Evolutionary conservation across 1,140 invertebrate genomes (phyloP), one percentile per base, ranked within the genome.

Genomic region (Lysiphlebus fabarum): DNA sequence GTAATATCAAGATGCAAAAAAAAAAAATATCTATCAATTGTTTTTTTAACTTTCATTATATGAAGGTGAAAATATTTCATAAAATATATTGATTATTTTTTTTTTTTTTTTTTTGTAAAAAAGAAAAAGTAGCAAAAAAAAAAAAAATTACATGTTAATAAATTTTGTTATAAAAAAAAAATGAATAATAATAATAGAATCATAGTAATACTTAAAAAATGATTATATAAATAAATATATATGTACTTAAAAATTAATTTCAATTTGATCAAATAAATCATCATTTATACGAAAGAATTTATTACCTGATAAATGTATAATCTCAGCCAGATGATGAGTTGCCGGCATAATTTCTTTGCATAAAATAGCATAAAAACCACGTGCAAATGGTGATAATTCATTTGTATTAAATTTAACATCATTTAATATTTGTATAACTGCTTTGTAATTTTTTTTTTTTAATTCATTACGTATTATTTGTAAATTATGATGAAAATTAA

Each of bases 301-400:
- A 59, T 34, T 62, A 75, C 70, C 70, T 75, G 70, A 53, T 7
- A 38, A 33, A 37, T 53, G 59, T 34, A 70, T 62, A n/a, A 74
- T 58, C 10, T 67, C 60, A 37, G 17, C 44, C n/a, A 74, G 14
- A 53, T 66, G 66, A 33, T 59, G 43, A 6, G 65, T 43, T 6
- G 64, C 65, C 42, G 33, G 49, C 11, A 63, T 63, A 49, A 74
- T 58, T 45, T 68, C 63, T 38, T 57, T 66, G 14, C 51, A 58
- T 5, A 75, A 40, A 45, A 72, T 68, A 9, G 56, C 26, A 59
- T 70, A 73, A 56, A 65, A 70, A 4, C 61, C 57, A 14, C 49
- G 58, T 36, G 51, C 47, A 33, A 60, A 68, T 6, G 64, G 33
- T n/a, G 47, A 17, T 33, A 43, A 43, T 17, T 57, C 26, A 41